phyloP scores from a whole-genome alignment of 2,888 invertebrate species.

The Platycnemis pennipes region DNA sequence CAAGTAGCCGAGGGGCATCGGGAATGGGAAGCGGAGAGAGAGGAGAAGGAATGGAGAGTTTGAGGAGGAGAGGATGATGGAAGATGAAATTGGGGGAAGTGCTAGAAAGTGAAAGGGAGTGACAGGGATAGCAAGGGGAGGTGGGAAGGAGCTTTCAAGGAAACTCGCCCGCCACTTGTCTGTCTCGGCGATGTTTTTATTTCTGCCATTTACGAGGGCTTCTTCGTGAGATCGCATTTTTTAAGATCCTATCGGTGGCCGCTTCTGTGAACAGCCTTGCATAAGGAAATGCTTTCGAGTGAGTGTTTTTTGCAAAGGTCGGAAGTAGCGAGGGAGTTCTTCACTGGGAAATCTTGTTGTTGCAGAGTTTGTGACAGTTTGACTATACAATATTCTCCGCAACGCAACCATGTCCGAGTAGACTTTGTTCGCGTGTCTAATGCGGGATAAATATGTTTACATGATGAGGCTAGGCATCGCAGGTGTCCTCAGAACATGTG shows the following conservation, averaged over 20 bases:
- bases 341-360: background rate
- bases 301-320: background rate
- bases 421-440: background rate
- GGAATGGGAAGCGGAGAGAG: background rate
- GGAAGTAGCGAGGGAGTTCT: background rate
- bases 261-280: background rate
- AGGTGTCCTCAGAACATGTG: background rate
- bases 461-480: background rate
- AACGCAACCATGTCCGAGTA: background rate
- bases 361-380: background rate
- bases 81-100: slow-evolving; percentile 46
- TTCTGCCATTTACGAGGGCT: background rate
- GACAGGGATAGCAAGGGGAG: slow-evolving; percentile 26
- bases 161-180: background rate
- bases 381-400: background rate
- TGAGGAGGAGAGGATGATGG: slow-evolving; percentile 25
- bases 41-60: background rate
- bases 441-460: background rate
- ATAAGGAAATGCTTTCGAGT: too few species aligned
- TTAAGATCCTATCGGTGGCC: background rate
- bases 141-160: background rate
- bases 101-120: slow-evolving; percentile 61
- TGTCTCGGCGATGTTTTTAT: background rate
- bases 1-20: slow-evolving; percentile 8
- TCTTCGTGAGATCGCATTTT: background rate